Conservation (phyloP, 1,140 invertebrate genomes). For the Hylyphantes graminicola region DNA sequence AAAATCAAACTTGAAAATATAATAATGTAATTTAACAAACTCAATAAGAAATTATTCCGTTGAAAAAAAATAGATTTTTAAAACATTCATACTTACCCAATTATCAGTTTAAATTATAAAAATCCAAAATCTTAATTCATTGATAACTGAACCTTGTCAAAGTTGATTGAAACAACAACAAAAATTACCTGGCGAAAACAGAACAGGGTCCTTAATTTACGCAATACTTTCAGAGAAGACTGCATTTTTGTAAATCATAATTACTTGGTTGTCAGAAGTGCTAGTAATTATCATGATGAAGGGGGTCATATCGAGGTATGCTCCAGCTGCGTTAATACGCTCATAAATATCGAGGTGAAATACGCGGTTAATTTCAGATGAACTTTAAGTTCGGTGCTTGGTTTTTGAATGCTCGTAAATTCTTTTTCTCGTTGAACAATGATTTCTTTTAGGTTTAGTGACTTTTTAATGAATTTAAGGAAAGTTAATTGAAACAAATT, state of each 20-base stretch:
- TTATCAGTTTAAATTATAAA: too few relatives aligned
- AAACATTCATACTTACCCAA: too few relatives aligned
- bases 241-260: constrained; percentile 8
- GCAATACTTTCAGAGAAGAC: not conserved
- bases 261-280: constrained; percentile 17
- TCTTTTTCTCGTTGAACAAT: not conserved
- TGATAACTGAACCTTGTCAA: too few relatives aligned
- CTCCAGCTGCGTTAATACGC: constrained; percentile 32
- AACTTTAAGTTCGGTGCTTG: not conserved
- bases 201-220: constrained; percentile 6
- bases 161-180: too few relatives aligned
- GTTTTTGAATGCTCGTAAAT: constrained; percentile 15
- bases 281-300: constrained; percentile 25
- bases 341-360: constrained; percentile 21
- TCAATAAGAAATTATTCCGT: too few relatives aligned
- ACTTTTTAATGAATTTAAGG: too few relatives aligned
- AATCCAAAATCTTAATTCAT: too few relatives aligned
- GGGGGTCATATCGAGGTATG: constrained; percentile 10
- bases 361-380: constrained; percentile 36
- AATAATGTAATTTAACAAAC: too few relatives aligned
- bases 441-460: not conserved
- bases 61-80: too few relatives aligned
- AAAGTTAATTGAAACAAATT: too few relatives aligned
- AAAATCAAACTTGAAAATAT: too few relatives aligned
- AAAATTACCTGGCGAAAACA: not conserved